These are phyloP conservation scores for Hypomecis punctinalis DNA, from an alignment of 2,888 invertebrate species.

Conservation along the genomic window DNA sequence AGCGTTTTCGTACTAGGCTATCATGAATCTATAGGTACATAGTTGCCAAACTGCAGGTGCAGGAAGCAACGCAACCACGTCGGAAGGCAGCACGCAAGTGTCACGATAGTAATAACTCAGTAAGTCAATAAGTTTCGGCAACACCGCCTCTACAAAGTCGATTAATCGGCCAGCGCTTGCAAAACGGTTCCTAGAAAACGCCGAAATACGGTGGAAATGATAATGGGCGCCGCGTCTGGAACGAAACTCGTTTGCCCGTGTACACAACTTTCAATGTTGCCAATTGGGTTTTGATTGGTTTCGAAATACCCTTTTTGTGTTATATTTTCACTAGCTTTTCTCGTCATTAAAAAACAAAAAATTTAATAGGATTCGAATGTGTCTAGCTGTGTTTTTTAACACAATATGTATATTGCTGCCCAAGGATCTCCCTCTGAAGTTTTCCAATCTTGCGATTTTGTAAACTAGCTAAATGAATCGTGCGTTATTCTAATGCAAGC, in stretches of 20 bases:
- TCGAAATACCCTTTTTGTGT: background rate
- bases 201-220: slow-evolving; percentile 40
- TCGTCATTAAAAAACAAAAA: too few relatives aligned
- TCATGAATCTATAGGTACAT: too few relatives aligned
- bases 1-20: too few relatives aligned
- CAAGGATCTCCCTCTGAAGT: too few relatives aligned
- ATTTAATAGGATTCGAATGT: too few relatives aligned
- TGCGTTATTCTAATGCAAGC: slow-evolving; percentile 3
- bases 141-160: slow-evolving; percentile 40
- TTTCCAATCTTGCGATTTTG: too few relatives aligned
- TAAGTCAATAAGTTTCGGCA: slow-evolving; percentile 63
- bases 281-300: slow-evolving; percentile 7
- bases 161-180: slow-evolving; percentile 46
- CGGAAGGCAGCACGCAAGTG: slow-evolving; percentile 59
- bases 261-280: slow-evolving; percentile 12
- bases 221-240: slow-evolving; percentile 23
- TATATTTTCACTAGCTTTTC: background rate
- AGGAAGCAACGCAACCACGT: slow-evolving; percentile 60
- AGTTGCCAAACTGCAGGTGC: slow-evolving; percentile 39
- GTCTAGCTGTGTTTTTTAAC: too few relatives aligned
- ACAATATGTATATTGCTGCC: too few relatives aligned
- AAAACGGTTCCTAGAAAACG: slow-evolving; percentile 52
- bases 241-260: slow-evolving; percentile 18
- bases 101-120: slow-evolving; percentile 61
- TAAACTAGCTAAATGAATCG: background rate